Percentiles rank a stretch among this genome's conserved stretches.
Evolutionary conservation across 2,888 invertebrate species (phyloP).

Genomic region (Apotomis betuletana): DNA sequence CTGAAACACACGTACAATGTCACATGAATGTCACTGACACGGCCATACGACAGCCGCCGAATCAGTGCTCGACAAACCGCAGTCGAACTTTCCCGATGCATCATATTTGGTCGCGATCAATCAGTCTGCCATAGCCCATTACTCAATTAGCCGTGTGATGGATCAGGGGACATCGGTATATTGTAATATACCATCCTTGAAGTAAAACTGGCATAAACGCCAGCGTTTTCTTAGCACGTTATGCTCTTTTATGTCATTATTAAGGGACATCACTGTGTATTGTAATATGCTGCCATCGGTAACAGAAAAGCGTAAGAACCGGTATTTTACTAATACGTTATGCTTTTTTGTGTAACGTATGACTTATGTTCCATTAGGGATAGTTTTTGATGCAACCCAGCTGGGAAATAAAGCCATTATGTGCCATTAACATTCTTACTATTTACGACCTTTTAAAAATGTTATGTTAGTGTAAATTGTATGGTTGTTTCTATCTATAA

Average conservation of each 20-base stretch:
- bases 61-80: conserved; percentile 39
- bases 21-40: too few species aligned
- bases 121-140: conserved; percentile 63
- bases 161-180: conserved; percentile 49
- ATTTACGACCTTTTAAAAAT: background rate
- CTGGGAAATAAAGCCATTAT: background rate
- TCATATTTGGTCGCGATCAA: conserved; percentile 68
- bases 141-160: conserved; percentile 70
- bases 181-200: too few species aligned
- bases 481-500: too few species aligned
- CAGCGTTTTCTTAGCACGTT: too few species aligned
- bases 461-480: background rate
- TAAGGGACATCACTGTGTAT: background rate
- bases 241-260: too few species aligned
- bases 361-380: background rate
- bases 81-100: conserved; percentile 50
- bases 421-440: background rate
- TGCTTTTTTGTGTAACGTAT: background rate
- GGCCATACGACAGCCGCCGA: conserved; percentile 10
- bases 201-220: too few species aligned
- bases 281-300: background rate
- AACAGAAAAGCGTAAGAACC: background rate
- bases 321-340: background rate
- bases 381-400: background rate
- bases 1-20: too few species aligned